Evolutionary conservation across 2,888 invertebrate species (phyloP).

Genomic region (Galeruca laticollis): DNA sequence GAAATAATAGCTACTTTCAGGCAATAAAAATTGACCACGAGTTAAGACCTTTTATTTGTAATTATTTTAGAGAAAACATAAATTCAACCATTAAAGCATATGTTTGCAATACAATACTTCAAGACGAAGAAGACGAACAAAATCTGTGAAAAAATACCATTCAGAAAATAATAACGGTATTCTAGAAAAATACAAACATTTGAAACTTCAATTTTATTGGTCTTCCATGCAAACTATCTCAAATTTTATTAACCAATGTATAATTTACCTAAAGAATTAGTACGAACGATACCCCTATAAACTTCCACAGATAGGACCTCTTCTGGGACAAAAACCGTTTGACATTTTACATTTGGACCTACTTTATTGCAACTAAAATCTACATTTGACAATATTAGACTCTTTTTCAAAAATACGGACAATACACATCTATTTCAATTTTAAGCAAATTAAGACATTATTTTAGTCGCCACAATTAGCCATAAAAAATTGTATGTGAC

Average conservation of each 20-base stretch:
- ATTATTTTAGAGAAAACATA: constrained; percentile 31
- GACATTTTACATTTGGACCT: constrained; percentile 7
- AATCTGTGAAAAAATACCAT: constrained; percentile 4
- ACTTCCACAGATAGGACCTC: neutral
- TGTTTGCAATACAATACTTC: constrained; percentile 22
- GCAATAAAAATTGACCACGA: constrained; percentile 4
- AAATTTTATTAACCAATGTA: neutral
- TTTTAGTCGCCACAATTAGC: constrained; percentile 3
- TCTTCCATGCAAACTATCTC: constrained; percentile 40
- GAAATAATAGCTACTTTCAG: constrained; percentile 5
- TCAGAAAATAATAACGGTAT: constrained; percentile 6
- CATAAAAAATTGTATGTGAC: too few species aligned
- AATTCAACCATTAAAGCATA: constrained; percentile 36
- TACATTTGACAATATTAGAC: too few species aligned
- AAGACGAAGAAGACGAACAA: constrained; percentile 11
- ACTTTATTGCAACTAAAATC: neutral
- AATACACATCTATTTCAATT: neutral
- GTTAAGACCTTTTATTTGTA: too few species aligned
- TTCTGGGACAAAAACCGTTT: constrained; percentile 8
- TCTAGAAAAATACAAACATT: constrained; percentile 63
- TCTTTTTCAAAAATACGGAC: constrained; percentile 3
- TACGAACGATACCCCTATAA: constrained; percentile 11
- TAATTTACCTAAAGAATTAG: neutral
- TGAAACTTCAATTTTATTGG: constrained; percentile 69
- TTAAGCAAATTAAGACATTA: constrained; percentile 8